Conservation (phyloP, 23 tunicate genomes). For the Clavelina lepadiformis region DNA sequence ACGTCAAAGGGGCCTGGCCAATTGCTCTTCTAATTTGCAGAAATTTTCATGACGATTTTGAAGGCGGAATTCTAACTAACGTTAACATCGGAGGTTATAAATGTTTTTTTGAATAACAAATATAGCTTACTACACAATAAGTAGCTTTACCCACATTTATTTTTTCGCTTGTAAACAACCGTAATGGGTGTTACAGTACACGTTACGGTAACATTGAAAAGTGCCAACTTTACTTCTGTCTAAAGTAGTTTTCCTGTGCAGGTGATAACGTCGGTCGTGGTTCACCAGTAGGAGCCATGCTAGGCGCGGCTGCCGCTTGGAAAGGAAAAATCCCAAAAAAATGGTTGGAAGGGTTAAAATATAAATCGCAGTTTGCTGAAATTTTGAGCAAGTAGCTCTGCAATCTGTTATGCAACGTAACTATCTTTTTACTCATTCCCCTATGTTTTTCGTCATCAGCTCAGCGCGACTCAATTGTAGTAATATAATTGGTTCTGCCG, state of each 20-base stretch:
- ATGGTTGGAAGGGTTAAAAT: neutral
- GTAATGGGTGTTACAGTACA: too few relatives aligned
- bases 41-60: conserved; percentile 41
- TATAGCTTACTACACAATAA: too few relatives aligned
- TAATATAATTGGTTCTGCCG: too few relatives aligned
- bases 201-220: too few relatives aligned
- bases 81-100: conserved; percentile 49
- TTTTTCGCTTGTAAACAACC: too few relatives aligned
- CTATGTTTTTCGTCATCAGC: too few relatives aligned
- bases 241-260: neutral
- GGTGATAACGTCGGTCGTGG: conserved; percentile 20
- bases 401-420: too few relatives aligned
- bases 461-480: too few relatives aligned
- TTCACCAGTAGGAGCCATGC: conserved; percentile 5
- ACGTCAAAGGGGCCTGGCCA: conserved; percentile 27
- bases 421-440: too few relatives aligned
- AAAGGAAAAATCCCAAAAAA: conserved; percentile 14
- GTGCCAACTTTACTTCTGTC: too few relatives aligned
- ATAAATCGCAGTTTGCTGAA: neutral
- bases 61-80: conserved; percentile 43
- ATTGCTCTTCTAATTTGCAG: conserved; percentile 12
- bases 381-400: neutral
- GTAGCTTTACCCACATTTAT: too few relatives aligned
- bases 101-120: too few relatives aligned
- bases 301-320: conserved; percentile 11